These are phyloP conservation scores for Tachysurus vachellii DNA, from an alignment of 2,113 vertebrate species.

Conservation along the genomic window DNA sequence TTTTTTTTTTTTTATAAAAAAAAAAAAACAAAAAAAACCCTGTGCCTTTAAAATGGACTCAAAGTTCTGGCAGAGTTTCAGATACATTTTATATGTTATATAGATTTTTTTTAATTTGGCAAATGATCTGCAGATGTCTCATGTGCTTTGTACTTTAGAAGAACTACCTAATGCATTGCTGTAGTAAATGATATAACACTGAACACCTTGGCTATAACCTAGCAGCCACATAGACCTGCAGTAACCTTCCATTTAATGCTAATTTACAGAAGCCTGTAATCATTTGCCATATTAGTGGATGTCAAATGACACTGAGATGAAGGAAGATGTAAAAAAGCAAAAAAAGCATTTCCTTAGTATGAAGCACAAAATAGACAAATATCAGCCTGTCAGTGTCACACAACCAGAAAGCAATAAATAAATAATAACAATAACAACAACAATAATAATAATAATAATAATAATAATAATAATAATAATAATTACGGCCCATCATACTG, in stretches of 20 bases:
- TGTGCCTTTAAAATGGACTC: constrained; percentile 71
- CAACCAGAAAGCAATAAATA: neutral
- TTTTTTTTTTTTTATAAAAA: no score
- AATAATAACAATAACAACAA: neutral
- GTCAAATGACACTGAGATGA: neutral
- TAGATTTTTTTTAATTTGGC: constrained; percentile 72
- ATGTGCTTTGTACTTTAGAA: constrained; percentile 55
- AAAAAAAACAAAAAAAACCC: constrained; percentile 64
- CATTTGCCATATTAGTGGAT: neutral
- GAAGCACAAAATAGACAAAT: neutral
- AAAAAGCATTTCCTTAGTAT: neutral
- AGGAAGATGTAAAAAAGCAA: neutral
- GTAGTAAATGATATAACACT: neutral
- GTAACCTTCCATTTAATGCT: neutral
- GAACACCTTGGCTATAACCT: neutral
- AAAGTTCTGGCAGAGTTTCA: constrained; percentile 68
- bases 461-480: no score
- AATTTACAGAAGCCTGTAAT: neutral
- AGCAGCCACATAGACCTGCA: neutral
- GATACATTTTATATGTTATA: constrained; percentile 69
- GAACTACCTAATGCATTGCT: constrained; percentile 28
- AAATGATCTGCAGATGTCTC: constrained; percentile 77
- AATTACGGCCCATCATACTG: no score
- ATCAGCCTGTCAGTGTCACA: neutral
- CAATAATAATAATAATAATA: no score